Percentiles rank a stretch among this genome's conserved stretches.
Conservation (phyloP, 2,888 invertebrate species). For the Altica lythri region DNA sequence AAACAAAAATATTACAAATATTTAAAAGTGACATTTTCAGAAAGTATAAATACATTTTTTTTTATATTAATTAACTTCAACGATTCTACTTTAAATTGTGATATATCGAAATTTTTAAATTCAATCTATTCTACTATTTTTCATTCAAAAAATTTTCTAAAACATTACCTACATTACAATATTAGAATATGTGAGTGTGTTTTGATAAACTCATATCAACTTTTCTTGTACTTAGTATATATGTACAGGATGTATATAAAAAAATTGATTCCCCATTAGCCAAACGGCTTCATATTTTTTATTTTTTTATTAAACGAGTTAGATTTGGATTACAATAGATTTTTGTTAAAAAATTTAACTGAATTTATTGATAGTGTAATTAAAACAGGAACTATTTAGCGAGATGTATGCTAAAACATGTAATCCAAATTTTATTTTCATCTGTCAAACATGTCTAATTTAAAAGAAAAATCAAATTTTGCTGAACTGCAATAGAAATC, state of each 20-base stretch:
- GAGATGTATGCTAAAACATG: too few species aligned
- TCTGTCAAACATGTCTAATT: too few species aligned
- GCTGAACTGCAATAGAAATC: too few species aligned
- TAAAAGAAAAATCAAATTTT: too few species aligned
- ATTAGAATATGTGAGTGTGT: constrained; percentile 21
- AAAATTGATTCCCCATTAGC: constrained; percentile 20
- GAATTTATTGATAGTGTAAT: too few species aligned
- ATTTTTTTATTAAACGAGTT: too few species aligned
- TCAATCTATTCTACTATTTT: constrained; percentile 26
- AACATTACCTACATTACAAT: constrained; percentile 33
- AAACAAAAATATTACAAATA: too few species aligned
- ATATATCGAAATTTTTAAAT: constrained; percentile 22
- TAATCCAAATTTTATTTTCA: too few species aligned
- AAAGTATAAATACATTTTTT: too few species aligned
- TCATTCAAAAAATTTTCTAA: constrained; percentile 37
- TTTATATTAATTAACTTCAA: constrained; percentile 7
- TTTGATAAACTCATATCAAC: constrained; percentile 26
- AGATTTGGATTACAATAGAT: background rate
- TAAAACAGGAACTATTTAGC: too few species aligned
- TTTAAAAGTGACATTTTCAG: constrained; percentile 1
- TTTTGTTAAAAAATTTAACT: background rate
- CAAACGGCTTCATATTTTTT: too few species aligned
- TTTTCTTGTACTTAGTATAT: constrained; percentile 32
- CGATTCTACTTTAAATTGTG: constrained; percentile 22
- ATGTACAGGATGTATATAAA: constrained; percentile 21